Evolutionary conservation across 2,797 vertebrate species (phyloP).

Genomic region (Lates japonicus): DNA sequence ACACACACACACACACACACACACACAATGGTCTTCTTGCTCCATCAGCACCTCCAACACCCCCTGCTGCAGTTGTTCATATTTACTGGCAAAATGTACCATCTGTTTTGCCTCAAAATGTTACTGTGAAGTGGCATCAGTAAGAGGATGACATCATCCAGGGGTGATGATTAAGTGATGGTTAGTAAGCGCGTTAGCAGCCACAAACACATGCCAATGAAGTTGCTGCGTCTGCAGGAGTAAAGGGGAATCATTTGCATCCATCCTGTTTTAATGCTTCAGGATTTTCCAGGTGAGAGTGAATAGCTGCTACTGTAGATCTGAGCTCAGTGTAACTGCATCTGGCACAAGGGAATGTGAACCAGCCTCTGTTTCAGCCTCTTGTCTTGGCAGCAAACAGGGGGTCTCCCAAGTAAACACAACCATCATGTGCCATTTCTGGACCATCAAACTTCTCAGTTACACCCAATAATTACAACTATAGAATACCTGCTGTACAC

Average conservation of each 20-base stretch:
- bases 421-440: constrained; percentile 37
- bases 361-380: constrained; percentile 53
- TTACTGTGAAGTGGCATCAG: constrained; percentile 10
- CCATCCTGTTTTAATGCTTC: not conserved
- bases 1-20: constrained; percentile 28
- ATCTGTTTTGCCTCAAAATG: constrained; percentile 53
- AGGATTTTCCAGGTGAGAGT: constrained; percentile 28
- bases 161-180: constrained; percentile 32
- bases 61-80: constrained; percentile 46
- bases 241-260: constrained; percentile 3
- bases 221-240: constrained; percentile 16
- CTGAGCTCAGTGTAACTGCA: constrained; percentile 31
- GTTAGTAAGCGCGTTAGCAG: not conserved
- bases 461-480: constrained; percentile 68
- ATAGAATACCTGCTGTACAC: constrained; percentile 48
- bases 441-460: constrained; percentile 56
- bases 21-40: constrained; percentile 22
- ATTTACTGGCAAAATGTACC: constrained; percentile 49
- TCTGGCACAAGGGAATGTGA: constrained; percentile 52
- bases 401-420: constrained; percentile 51
- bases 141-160: constrained; percentile 44
- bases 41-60: constrained; percentile 11
- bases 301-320: constrained; percentile 52
- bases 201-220: constrained; percentile 10
- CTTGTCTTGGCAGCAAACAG: constrained; percentile 38